These are phyloP conservation scores for Hydrozoanthus gracilis DNA, from an alignment of 92 coral and sea anemone genomes.

Conservation along the genomic window DNA sequence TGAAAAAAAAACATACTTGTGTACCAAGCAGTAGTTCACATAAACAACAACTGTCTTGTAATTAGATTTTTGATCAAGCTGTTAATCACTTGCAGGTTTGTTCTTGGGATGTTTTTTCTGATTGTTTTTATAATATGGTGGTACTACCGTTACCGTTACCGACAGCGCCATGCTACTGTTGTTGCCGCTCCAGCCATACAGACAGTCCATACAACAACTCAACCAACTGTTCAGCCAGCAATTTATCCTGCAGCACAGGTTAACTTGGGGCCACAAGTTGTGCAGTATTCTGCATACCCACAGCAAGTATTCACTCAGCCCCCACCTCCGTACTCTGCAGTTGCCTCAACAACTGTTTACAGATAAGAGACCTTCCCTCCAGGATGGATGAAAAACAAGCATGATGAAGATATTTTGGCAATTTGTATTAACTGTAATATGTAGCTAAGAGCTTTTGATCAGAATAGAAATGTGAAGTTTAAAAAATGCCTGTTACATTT, in stretches of 20 bases:
- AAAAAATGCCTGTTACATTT: too few species aligned
- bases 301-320: conserved; percentile 35
- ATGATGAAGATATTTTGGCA: too few species aligned
- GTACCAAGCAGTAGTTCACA: too few species aligned
- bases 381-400: neutral
- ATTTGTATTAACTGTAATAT: too few species aligned
- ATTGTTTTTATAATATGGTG: conserved; percentile 81
- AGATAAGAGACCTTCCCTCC: neutral
- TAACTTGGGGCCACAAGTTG: conserved; percentile 4
- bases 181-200: conserved; percentile 45
- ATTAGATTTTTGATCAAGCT: too few species aligned
- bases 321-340: conserved; percentile 58
- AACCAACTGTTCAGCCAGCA: conserved; percentile 41
- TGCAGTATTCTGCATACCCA: conserved; percentile 41
- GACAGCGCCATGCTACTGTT: conserved; percentile 70
- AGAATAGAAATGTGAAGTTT: too few species aligned
- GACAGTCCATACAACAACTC: conserved; percentile 48
- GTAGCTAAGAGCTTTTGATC: too few species aligned
- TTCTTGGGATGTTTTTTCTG: conserved; percentile 56
- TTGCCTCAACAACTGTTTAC: conserved; percentile 47
- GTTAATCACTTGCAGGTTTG: conserved; percentile 58
- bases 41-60: too few species aligned
- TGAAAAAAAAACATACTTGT: too few species aligned
- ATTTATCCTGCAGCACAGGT: conserved; percentile 26
- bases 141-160: conserved; percentile 95